Evolutionary conservation across 1,140 invertebrate genomes (phyloP).

Genomic region (Neodiprion fabricii): DNA sequence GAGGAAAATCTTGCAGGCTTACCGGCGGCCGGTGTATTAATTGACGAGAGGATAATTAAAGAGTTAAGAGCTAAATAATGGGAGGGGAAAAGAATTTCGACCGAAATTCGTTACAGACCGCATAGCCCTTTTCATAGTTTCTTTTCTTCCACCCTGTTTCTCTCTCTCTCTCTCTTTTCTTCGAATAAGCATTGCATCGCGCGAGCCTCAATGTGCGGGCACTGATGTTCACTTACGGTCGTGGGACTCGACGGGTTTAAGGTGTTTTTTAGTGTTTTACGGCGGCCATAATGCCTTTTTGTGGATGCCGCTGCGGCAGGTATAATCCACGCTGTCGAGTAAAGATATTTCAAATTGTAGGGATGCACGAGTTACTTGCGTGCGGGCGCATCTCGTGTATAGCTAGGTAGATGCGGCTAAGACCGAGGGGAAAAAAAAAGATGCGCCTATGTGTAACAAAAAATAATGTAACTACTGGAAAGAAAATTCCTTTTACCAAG

Average conservation of each 20-base stretch:
- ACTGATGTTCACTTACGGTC: slow-evolving; percentile 55
- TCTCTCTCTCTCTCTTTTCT: no score
- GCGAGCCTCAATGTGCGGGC: slow-evolving; percentile 45
- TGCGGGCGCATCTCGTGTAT: no score
- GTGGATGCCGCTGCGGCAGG: slow-evolving; percentile 31
- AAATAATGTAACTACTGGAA: slow-evolving; percentile 17
- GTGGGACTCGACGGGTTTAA: slow-evolving; percentile 36
- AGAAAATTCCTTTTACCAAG: slow-evolving; percentile 15
- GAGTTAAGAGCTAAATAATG: no score
- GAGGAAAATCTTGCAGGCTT: no score
- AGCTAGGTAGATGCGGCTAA: slow-evolving; percentile 15
- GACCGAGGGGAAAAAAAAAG: slow-evolving; percentile 17
- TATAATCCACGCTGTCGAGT: neutral
- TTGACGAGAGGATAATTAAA: no score
- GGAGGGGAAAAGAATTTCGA: no score
- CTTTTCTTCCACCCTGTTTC: no score
- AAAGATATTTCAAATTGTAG: neutral
- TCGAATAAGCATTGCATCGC: no score
- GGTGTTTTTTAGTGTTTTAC: slow-evolving; percentile 56
- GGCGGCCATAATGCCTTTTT: slow-evolving; percentile 52
- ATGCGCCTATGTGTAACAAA: neutral
- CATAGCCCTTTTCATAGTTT: no score
- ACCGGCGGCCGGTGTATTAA: no score
- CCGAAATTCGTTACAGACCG: no score
- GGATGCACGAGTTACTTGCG: slow-evolving; percentile 39